Percentiles rank a stretch among this genome's conserved stretches.
phyloP scores from a whole-genome alignment of 2,113 vertebrate genomes.

The Riparia riparia region DNA sequence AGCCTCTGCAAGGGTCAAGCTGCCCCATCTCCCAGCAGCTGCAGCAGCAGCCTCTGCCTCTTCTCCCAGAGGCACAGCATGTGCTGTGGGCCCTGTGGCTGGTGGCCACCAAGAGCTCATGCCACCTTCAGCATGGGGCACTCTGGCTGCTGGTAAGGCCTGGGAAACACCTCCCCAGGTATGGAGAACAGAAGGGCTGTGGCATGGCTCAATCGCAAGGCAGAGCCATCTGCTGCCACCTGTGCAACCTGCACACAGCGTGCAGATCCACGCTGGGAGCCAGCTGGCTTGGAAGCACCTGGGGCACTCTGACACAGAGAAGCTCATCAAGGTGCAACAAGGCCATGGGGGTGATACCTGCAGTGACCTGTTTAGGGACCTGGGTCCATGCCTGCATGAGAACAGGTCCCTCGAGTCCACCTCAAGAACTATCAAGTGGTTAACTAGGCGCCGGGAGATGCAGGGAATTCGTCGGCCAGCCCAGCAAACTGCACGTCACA shows the following conservation, averaged over 20 bases:
- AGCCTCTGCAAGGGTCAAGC: rapidly evolving
- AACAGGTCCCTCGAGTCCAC: neutral
- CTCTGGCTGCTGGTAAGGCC: rapidly evolving
- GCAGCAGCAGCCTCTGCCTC: neutral
- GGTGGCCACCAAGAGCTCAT: no score
- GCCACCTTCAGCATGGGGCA: neutral
- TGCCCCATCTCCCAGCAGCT: neutral
- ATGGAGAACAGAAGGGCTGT: rapidly evolving
- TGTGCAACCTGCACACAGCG: rapidly evolving
- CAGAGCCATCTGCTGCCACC: rapidly evolving
- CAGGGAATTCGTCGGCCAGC: rapidly evolving
- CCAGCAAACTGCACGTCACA: rapidly evolving
- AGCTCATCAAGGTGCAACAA: no score
- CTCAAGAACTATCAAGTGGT: neutral
- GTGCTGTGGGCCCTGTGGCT: no score
- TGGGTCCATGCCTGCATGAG: neutral
- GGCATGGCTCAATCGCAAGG: rapidly evolving
- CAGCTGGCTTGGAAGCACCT: neutral
- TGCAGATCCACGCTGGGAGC: no score
- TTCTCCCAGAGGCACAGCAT: neutral
- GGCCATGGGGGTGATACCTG: no score
- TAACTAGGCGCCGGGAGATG: no score
- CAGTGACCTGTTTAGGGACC: neutral
- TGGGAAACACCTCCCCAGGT: rapidly evolving
- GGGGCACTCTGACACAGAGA: neutral